phyloP scores from a whole-genome alignment of 2,113 vertebrate species.

The Empidonax alnorum region DNA sequence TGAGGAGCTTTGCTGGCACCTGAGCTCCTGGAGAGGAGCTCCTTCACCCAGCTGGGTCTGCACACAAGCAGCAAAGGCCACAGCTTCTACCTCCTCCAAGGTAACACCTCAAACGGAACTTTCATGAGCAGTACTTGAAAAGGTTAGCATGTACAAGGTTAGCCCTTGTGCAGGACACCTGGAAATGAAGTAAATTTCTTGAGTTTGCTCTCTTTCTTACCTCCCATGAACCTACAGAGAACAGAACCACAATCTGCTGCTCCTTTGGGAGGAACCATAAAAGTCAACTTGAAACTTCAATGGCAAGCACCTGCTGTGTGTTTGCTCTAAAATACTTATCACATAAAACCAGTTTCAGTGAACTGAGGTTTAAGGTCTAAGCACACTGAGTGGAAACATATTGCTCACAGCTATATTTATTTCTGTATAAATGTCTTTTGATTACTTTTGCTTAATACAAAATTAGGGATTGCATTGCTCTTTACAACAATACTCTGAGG shows the following conservation, averaged over 20 bases:
- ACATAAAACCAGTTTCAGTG: slow-evolving; percentile 13
- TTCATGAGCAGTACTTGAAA: background rate
- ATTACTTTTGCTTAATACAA: slow-evolving; percentile 37
- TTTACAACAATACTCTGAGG: background rate
- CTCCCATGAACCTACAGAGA: background rate
- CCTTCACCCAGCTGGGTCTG: background rate
- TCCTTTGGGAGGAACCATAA: background rate
- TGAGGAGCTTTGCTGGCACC: background rate
- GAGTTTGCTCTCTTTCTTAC: background rate
- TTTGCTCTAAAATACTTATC: slow-evolving; percentile 11
- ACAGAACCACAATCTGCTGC: background rate
- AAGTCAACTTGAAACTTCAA: slow-evolving; percentile 12
- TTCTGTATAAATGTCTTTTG: slow-evolving; percentile 23
- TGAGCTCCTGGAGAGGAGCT: background rate
- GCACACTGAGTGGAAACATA: slow-evolving; percentile 12
- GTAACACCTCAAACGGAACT: background rate
- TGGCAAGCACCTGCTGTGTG: slow-evolving; percentile 2
- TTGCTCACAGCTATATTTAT: slow-evolving; percentile 21
- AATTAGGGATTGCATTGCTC: background rate
- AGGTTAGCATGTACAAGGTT: background rate
- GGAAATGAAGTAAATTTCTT: background rate
- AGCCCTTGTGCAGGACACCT: background rate
- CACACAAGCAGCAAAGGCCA: background rate
- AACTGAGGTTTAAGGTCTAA: slow-evolving; percentile 22
- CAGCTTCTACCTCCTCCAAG: background rate